A percentile compares a stretch with the other conserved stretches of the same genome.
Evolutionary conservation across 2,888 invertebrate genomes (phyloP).

Genomic region (Alsophila aescularia): DNA sequence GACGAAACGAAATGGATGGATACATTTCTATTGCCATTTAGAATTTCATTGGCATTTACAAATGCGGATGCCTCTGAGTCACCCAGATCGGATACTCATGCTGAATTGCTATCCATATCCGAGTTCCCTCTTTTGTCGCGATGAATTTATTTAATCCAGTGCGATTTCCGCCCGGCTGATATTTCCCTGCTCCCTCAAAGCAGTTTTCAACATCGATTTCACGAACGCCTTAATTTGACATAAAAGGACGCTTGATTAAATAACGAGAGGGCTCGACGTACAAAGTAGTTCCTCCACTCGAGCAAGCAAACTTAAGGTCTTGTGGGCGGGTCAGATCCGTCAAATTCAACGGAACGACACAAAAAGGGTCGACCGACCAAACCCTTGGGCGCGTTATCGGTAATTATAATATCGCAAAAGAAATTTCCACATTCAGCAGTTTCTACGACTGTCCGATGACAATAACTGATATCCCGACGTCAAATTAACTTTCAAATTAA

Average conservation of each 20-base stretch:
- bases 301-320: constrained; percentile 38
- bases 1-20: constrained; percentile 56
- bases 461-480: constrained; percentile 29
- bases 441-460: constrained; percentile 41
- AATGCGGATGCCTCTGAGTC: constrained; percentile 54
- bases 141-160: constrained; percentile 43
- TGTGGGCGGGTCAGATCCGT: constrained; percentile 47
- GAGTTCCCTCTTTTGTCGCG: constrained; percentile 37
- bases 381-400: constrained; percentile 52
- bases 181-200: constrained; percentile 18
- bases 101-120: constrained; percentile 38
- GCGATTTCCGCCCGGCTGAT: constrained; percentile 29
- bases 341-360: constrained; percentile 47
- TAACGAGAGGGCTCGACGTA: constrained; percentile 28
- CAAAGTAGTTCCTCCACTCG: constrained; percentile 23
- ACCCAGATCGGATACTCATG: constrained; percentile 37
- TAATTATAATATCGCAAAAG: too few relatives aligned
- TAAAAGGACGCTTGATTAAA: constrained; percentile 29
- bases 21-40: constrained; percentile 62
- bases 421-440: too few relatives aligned
- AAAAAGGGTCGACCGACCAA: constrained; percentile 59
- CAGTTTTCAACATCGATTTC: constrained; percentile 28
- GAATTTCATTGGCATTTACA: constrained; percentile 65
- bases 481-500: constrained; percentile 43
- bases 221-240: constrained; percentile 26